Evolutionary conservation across 30 jellyfish, hydroid and myxozoan genomes (phyloP).

Genomic region (Chrysaora quinquecirrha): DNA sequence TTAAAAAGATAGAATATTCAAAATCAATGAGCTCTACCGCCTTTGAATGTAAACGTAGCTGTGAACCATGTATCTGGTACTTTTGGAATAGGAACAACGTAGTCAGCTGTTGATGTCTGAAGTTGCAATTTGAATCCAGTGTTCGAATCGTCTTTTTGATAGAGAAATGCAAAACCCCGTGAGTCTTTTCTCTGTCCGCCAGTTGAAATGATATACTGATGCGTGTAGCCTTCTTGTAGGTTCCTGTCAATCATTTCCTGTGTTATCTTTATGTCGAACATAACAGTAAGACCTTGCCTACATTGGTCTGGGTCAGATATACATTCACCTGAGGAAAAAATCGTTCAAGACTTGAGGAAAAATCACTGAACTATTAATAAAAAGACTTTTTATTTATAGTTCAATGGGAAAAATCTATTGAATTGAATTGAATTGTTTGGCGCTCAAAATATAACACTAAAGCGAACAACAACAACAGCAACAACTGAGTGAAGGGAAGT

Average conservation of each 20-base stretch:
- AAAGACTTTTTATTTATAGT: no score
- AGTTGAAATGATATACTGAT: slow-evolving; percentile 83
- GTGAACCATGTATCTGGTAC: slow-evolving; percentile 83
- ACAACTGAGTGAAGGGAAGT: no score
- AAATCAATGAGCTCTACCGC: no score
- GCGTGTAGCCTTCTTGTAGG: slow-evolving; percentile 59
- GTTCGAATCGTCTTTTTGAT: slow-evolving; percentile 81
- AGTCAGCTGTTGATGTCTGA: slow-evolving; percentile 77
- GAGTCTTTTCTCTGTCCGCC: slow-evolving; percentile 97
- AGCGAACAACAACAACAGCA: no score
- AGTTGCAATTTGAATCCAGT: slow-evolving; percentile 90
- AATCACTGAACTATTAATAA: no score
- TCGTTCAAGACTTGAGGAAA: no score
- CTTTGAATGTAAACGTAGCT: slow-evolving; percentile 76
- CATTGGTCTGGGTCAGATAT: slow-evolving; percentile 85
- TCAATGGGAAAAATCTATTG: no score
- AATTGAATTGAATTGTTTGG: no score
- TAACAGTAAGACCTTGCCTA: slow-evolving; percentile 78
- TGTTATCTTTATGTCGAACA: slow-evolving; percentile 85
- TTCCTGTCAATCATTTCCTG: slow-evolving; percentile 47
- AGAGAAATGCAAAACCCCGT: slow-evolving; percentile 90
- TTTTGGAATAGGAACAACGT: slow-evolving; percentile 69
- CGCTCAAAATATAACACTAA: no score
- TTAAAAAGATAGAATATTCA: no score
- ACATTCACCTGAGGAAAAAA: slow-evolving; percentile 72